Conservation (phyloP, 2,888 invertebrate species). For the Meiosimyza decipiens region DNA sequence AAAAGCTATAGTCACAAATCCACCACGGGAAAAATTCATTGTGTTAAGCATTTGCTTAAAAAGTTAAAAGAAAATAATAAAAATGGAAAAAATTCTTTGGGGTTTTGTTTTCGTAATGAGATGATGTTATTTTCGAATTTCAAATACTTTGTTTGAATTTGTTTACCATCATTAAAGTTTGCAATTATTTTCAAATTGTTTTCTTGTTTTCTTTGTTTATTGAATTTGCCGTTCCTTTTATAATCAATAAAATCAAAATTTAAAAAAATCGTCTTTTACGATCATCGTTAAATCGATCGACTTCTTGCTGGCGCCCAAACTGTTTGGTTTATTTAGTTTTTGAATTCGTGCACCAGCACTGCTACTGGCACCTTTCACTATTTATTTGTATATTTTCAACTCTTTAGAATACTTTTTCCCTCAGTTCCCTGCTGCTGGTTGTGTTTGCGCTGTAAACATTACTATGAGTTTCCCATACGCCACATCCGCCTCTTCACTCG, state of each 20-base stretch:
- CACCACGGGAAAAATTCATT: background rate
- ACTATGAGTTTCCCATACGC: constrained; percentile 9
- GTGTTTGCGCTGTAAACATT: background rate
- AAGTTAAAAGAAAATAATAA: no score
- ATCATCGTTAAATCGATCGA: constrained; percentile 2
- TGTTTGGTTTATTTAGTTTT: background rate
- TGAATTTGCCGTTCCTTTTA: constrained; percentile 8
- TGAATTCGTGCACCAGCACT: background rate
- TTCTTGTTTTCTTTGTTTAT: constrained; percentile 5
- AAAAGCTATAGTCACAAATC: background rate
- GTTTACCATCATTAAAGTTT: constrained; percentile 6
- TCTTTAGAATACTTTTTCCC: constrained; percentile 11
- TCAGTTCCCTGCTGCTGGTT: background rate
- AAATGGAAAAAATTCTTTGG: background rate
- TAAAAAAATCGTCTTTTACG: constrained; percentile 11
- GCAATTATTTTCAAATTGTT: constrained; percentile 3
- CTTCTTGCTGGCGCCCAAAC: constrained; percentile 4
- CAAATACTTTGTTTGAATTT: constrained; percentile 1
- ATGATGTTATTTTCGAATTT: background rate
- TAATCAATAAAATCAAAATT: constrained; percentile 2
- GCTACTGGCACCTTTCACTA: background rate
- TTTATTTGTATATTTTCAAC: constrained; percentile 29
- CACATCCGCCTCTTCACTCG: constrained; percentile 33
- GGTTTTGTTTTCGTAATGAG: background rate
- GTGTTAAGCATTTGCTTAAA: no score